Base-by-base conservation (phyloP, 2,113 vertebrate species). In the Pholis gunnellus region DNA sequence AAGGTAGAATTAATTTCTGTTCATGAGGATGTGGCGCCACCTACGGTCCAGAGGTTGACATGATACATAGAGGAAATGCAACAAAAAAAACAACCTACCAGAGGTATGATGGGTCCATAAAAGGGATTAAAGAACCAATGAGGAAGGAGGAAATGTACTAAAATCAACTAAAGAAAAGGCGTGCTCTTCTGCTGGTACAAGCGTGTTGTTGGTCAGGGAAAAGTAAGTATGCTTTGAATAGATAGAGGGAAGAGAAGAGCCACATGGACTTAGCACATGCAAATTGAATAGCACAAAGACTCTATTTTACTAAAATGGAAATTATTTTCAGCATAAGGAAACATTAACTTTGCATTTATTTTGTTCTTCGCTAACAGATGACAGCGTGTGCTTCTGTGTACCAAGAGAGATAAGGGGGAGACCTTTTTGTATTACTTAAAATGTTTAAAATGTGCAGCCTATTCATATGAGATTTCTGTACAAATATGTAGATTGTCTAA, bases 11-110 rank as follows among this genome's bases (percentile, higher is more conserved):
- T 0, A 5, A 2, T 25, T 38, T 48, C 13, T 48, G 31, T 60
- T 9, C 5, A 18, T 57, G 38, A 3, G 52, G 18, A 10, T 52
- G 8, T 67, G 20, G 61, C 20, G 81, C 74, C 81, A 72, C 67
- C 75, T 83, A 66, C 27, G 25, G 81, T n/a, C 14, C 15, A 60
- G 2, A 25, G 10, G n/a, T 60, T 72, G 9, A 54, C 2, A 13
- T 13, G 27, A 27, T 14, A 18, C 4, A 22, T 5, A 40, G 57
- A 56, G 5, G 5, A 63, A 56, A 67, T 36, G 40, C 9, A 50
- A 50, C 20, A 50, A 44, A 44, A 46, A 31, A 61, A 18, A 10
- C 36, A 46, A 9, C 14, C n/a, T n/a, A 50, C 4, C 38, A 27
- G 15, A 54, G 7, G 25, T 36, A 6, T 6, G 20, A 9, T 36